phyloP scores from a whole-genome alignment of 2,797 vertebrate species.

The Neopelma chrysocephalum region DNA sequence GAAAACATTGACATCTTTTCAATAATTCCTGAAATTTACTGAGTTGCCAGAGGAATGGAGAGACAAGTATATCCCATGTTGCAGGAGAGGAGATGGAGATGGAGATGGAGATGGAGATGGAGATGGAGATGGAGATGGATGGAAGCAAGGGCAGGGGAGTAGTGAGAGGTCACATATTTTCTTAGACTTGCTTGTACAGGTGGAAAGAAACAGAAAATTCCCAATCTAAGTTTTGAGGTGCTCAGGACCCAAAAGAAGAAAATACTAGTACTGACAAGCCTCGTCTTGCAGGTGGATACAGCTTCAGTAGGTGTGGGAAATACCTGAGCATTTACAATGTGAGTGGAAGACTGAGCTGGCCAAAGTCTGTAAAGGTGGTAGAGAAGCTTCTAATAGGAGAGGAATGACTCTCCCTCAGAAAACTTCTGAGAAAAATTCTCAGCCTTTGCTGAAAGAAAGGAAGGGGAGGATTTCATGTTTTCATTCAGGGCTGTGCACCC shows the following conservation, averaged over 20 bases:
- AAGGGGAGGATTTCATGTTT: not conserved
- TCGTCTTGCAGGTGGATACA: not conserved
- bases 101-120: too few relatives aligned
- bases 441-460: not conserved
- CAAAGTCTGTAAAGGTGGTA: not conserved
- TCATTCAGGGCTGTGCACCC: not conserved
- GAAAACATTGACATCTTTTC: not conserved
- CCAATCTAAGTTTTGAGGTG: not conserved
- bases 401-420: not conserved
- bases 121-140: not conserved
- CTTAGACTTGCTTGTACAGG: not conserved
- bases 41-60: not conserved
- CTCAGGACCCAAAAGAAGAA: not conserved
- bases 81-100: fast-evolving
- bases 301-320: not conserved
- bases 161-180: not conserved
- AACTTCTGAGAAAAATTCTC: not conserved
- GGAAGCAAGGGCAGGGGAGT: not conserved
- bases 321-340: not conserved
- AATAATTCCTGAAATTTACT: not conserved
- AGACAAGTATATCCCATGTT: not conserved
- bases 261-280: not conserved
- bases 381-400: not conserved
- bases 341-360: not conserved
- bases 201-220: not conserved